Conservation (phyloP, 2,113 vertebrate species). For the Anoura caudifer region DNA sequence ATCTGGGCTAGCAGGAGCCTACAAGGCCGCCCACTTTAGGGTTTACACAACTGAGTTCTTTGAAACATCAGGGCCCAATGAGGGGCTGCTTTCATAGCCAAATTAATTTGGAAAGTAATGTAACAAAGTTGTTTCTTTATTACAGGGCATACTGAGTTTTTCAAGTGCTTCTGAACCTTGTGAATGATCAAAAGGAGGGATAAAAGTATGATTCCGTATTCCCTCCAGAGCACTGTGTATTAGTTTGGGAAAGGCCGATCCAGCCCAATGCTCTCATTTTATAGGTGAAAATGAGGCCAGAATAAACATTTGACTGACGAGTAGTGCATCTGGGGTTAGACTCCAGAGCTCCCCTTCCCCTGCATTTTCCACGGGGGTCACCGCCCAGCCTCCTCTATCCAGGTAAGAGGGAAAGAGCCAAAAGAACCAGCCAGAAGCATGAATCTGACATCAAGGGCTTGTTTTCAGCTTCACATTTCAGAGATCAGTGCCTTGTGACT, state of each 20-base stretch:
- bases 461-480: slow-evolving; percentile 18
- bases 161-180: neutral
- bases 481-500: neutral
- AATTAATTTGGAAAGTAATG: neutral
- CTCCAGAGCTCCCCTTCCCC: neutral
- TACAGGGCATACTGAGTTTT: neutral
- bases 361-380: neutral
- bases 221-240: too few species aligned
- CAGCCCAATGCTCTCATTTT: neutral
- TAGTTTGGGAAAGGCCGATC: neutral
- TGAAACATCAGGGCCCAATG: neutral
- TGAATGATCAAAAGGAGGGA: neutral
- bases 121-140: neutral
- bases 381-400: neutral
- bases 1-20: neutral
- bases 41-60: neutral
- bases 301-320: neutral
- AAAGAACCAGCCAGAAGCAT: neutral
- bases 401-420: neutral
- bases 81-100: neutral
- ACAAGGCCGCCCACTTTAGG: neutral
- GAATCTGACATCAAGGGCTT: neutral
- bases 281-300: neutral
- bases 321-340: neutral
- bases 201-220: neutral